phyloP scores from a whole-genome alignment of 2,113 vertebrate genomes.

The Sander vitreus region DNA sequence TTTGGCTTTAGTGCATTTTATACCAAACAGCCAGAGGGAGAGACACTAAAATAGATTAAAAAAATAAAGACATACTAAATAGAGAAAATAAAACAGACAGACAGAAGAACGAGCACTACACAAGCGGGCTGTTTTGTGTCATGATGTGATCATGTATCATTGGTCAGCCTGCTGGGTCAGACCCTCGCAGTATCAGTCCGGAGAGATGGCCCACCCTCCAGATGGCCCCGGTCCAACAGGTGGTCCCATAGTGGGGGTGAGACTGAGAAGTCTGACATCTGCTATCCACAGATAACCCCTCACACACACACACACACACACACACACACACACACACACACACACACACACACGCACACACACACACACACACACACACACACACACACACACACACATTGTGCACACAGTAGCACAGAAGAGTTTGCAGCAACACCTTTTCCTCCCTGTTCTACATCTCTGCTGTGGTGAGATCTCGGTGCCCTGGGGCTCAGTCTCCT shows the following conservation, averaged over 20 bases:
- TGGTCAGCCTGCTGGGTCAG: constrained; percentile 70
- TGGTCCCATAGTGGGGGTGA: constrained; percentile 72
- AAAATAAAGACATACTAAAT: neutral
- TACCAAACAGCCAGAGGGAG: neutral
- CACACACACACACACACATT: constrained; percentile 18
- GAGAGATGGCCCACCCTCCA: constrained; percentile 65
- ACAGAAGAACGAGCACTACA: neutral
- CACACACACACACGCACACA: constrained; percentile 22
- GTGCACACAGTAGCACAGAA: constrained; percentile 1
- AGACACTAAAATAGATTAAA: neutral
- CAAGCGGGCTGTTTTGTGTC: constrained; percentile 44
- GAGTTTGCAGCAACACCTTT: constrained; percentile 63
- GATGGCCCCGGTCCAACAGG: constrained; percentile 84
- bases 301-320: constrained; percentile 27
- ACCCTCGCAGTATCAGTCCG: constrained; percentile 41
- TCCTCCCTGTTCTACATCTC: constrained; percentile 43
- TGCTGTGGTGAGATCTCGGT: constrained; percentile 49
- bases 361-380: constrained; percentile 27
- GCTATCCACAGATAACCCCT: constrained; percentile 74
- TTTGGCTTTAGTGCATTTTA: neutral
- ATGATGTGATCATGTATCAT: constrained; percentile 65
- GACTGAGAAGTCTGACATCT: constrained; percentile 83
- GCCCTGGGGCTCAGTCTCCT: constrained; percentile 49
- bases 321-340: constrained; percentile 24
- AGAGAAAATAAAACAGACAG: neutral